Base-by-base conservation (phyloP, 2,113 vertebrate genomes). In the Peromyscus maniculatus region DNA sequence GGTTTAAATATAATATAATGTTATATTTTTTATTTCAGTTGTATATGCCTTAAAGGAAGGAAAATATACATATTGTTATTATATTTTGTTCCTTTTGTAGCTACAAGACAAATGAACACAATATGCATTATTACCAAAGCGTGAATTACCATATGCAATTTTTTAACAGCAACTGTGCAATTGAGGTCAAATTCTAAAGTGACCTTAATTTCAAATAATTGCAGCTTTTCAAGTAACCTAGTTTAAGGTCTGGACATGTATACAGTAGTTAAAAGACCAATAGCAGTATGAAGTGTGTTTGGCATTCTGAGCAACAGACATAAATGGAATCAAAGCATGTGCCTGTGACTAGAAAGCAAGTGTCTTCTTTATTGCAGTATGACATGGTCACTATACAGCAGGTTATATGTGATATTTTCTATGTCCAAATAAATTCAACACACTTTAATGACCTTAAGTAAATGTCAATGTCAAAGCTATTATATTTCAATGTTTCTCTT, bases 381-480 rank as follows among this genome's bases (percentile, higher is more conserved):
- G 67, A 36, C 8, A 72, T 59, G 52, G n/a, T 89, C 93, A 97
- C 94, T 96, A 94, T 91, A 79, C 64, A 95, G 66, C n/a, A 94
- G 89, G 43, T 93, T 96, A 80, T 62, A 55, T 89, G 86, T 94
- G 43, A 87, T 95, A 91, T 89, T 91, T 95, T 91, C 69, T 91
- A 33, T 69, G 22, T 92, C 36, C 24, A 94, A 93, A 79, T 94
- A 92, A 22, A 17, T 94, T 46, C 17, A 95, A 75, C 43, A 71
- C 7, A 57, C 36, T 90, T 87, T 86, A 36, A 83, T 84, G 82
- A 66, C 80, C 80, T 97, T 95, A 90, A 62, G 49, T 79, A 97
- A 74, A 87, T 80, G 77, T 94, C 77, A 87, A 52, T 88, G 69
- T 86, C 71, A 96, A 86, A 95, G 43, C 17, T 31, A 74, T 89